A percentile compares a stretch with the other conserved stretches of the same genome.
Conservation (phyloP, 2,888 invertebrate species). For the Spilosoma lubricipeda region DNA sequence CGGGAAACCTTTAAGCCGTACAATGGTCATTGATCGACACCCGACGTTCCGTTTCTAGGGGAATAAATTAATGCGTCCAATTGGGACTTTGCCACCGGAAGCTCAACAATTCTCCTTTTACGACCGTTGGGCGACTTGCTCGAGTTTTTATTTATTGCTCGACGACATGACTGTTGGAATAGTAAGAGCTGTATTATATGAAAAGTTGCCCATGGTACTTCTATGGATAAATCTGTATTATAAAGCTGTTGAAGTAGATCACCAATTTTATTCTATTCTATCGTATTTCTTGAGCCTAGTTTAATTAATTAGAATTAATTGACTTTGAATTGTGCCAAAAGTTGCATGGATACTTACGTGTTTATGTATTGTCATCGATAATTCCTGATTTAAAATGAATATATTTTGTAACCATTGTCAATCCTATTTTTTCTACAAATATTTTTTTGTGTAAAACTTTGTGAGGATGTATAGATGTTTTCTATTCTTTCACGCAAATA, state of each 20-base stretch:
- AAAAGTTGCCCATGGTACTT: slow-evolving; percentile 10
- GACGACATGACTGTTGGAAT: slow-evolving; percentile 36
- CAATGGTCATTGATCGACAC: slow-evolving; percentile 46
- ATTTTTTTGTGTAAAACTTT: too few species aligned
- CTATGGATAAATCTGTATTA: slow-evolving; percentile 22
- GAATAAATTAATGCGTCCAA: slow-evolving; percentile 50
- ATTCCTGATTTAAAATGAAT: too few species aligned
- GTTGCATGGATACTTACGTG: too few species aligned
- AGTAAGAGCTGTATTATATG: slow-evolving; percentile 33
- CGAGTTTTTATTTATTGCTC: slow-evolving; percentile 39
- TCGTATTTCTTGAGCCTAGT: not conserved
- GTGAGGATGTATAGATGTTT: too few species aligned
- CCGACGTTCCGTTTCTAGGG: slow-evolving; percentile 37
- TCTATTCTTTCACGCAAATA: too few species aligned
- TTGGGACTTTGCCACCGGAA: slow-evolving; percentile 39
- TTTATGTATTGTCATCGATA: too few species aligned
- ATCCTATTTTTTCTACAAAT: too few species aligned
- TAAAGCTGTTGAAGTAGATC: not conserved
- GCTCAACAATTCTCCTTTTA: slow-evolving; percentile 37
- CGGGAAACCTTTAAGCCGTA: slow-evolving; percentile 24
- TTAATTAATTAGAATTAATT: not conserved
- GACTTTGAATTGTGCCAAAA: too few species aligned
- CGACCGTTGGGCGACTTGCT: slow-evolving; percentile 37
- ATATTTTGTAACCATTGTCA: too few species aligned
- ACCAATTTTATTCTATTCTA: not conserved